Base-by-base conservation (phyloP, 2,888 invertebrate species). In the Podotricha telesiphe region DNA sequence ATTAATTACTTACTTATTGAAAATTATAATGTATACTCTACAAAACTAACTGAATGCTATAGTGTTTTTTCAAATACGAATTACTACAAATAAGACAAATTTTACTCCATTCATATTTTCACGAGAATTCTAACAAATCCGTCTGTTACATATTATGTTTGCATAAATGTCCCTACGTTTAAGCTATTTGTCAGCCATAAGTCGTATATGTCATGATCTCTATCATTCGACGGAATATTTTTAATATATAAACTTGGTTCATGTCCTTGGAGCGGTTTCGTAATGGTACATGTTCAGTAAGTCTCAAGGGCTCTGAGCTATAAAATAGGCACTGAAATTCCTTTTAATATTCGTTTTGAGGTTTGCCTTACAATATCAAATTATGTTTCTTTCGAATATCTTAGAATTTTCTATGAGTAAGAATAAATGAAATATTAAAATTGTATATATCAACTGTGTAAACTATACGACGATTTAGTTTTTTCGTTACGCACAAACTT, bases 231-330 rank as follows among this genome's bases (percentile, higher is more conserved):
- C 56, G 40, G 58, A 58, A 67, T 67, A 70, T 62, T 69, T 63
- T 59, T 73, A 68, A 68, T 70, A 63, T 61, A 72, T 59, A 64
- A 45, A 45, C 53, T 56, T 59, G 68, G 34, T 45, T 62, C 56
- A 53, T 20, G 58, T 64, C 66, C 69, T 70, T 71, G 67, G 65
- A 55, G 55, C 20, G 50, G 47, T 66, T 64, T 71, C 63, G 64
- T 65, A 64, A 71, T 70, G 59, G 42, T 65, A 66, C 63, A 70
- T 65, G 64, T 69, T 69, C 48, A 69, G 61, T 50, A 63, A 61
- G 62, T 72, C 71, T 69, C 73, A 67, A 73, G 73, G 72, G 70
- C 51, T 58, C 28, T 17, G 55, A 65, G 68, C 72, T 55, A 58
- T 67, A 65, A 73, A 70, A 64, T 59, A 69, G 50, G 61, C 56